phyloP scores from a whole-genome alignment of 2,113 vertebrate genomes.

The Canis aureus region DNA sequence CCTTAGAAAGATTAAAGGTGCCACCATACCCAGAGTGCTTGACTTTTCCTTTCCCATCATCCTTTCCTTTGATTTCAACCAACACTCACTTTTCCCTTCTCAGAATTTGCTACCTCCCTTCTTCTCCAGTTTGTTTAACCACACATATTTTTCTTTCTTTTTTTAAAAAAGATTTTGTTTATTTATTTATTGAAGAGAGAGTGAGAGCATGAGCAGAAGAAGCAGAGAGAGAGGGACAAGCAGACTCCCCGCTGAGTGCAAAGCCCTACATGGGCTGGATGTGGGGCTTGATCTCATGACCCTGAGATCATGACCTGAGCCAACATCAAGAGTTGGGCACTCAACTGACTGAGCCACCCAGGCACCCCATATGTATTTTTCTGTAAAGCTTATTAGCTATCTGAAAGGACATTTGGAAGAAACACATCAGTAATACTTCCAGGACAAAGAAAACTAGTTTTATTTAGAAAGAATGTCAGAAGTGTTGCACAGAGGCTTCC shows the following conservation, averaged over 20 bases:
- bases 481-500: background rate
- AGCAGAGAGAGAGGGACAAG: too few species aligned
- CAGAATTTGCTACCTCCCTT: too few species aligned
- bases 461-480: background rate
- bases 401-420: background rate
- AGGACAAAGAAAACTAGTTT: slow-evolving; percentile 18
- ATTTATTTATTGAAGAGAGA: too few species aligned
- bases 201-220: too few species aligned
- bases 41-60: background rate
- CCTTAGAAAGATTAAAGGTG: background rate
- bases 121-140: accelerated
- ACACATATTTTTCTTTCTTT: background rate
- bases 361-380: too few species aligned
- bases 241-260: too few species aligned
- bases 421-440: background rate
- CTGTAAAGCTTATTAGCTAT: background rate
- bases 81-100: background rate
- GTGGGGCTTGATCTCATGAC: too few species aligned
- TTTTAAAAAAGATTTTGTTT: too few species aligned
- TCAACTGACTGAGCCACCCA: too few species aligned
- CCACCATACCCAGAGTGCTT: accelerated
- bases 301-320: too few species aligned
- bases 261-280: too few species aligned
- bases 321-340: too few species aligned
- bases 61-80: background rate